Evolutionary conservation across 2,797 vertebrate species (phyloP).

Genomic region (Onychomys leucogaster): DNA sequence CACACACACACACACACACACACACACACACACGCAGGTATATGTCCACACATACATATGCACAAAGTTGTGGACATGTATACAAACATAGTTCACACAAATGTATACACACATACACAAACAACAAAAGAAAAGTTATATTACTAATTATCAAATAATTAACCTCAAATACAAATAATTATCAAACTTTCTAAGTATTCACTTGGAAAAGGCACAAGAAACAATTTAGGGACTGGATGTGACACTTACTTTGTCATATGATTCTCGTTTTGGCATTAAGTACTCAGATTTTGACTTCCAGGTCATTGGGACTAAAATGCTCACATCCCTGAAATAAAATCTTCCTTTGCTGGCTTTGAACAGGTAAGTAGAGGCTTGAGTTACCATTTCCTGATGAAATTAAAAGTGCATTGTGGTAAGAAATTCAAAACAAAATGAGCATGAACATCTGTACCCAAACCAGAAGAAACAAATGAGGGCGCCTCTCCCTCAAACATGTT

Average conservation of each 20-base stretch:
- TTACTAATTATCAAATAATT: too few relatives aligned
- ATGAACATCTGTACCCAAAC: background rate
- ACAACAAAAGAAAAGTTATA: background rate
- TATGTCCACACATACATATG: background rate
- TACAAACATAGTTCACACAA: background rate
- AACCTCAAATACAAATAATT: too few relatives aligned
- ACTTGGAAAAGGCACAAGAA: constrained; percentile 43
- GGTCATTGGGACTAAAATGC: constrained; percentile 81
- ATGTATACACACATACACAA: background rate
- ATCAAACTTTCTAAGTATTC: constrained; percentile 75
- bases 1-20: background rate
- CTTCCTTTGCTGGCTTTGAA: constrained; percentile 78
- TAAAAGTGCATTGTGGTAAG: constrained; percentile 25
- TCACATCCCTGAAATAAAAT: constrained; percentile 80
- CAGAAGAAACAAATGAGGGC: background rate
- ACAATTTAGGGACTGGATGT: background rate
- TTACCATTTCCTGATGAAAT: constrained; percentile 80
- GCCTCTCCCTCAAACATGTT: background rate
- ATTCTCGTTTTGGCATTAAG: constrained; percentile 77
- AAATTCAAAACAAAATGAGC: constrained; percentile 35
- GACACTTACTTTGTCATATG: constrained; percentile 80
- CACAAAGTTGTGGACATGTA: background rate
- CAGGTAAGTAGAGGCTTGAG: constrained; percentile 80
- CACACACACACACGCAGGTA: background rate
- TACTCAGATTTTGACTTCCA: constrained; percentile 78